Conservation (phyloP, 2,797 vertebrate genomes). For the Gallirallus australis region DNA sequence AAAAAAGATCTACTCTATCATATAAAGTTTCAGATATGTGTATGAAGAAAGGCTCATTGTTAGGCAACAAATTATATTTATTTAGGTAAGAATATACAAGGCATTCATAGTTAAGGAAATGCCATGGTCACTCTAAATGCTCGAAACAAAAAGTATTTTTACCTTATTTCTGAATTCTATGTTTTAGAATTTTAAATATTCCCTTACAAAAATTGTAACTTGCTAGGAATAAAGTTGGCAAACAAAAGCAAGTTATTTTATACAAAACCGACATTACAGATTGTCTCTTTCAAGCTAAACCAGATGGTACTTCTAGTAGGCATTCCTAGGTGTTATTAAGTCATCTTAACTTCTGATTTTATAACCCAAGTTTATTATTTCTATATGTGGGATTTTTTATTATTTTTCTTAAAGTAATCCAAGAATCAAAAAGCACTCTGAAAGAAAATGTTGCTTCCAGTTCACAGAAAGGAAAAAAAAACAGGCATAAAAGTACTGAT, state of each 20-base stretch:
- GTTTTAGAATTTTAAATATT: not conserved
- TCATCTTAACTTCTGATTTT: not conserved
- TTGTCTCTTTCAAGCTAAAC: not conserved
- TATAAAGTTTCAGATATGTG: not conserved
- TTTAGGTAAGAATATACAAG: not conserved
- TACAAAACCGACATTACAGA: not conserved
- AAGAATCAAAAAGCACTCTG: not conserved
- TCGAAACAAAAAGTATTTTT: not conserved
- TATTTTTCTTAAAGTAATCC: not conserved
- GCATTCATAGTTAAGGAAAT: not conserved
- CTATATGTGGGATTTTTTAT: accelerated
- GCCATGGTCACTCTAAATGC: not conserved
- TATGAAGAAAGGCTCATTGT: not conserved
- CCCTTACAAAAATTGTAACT: not conserved
- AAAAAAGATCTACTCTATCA: not conserved
- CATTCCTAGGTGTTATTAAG: not conserved
- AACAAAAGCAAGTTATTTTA: not conserved
- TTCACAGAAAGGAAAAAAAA: not conserved
- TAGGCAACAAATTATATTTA: not conserved
- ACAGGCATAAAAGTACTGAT: not conserved
- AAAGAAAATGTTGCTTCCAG: not conserved
- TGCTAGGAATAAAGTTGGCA: not conserved
- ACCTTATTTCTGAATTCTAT: not conserved
- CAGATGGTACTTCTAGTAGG: not conserved
- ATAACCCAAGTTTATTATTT: not conserved